Evolutionary conservation across 2,888 invertebrate genomes (phyloP).

Genomic region (Syrphus vitripennis): DNA sequence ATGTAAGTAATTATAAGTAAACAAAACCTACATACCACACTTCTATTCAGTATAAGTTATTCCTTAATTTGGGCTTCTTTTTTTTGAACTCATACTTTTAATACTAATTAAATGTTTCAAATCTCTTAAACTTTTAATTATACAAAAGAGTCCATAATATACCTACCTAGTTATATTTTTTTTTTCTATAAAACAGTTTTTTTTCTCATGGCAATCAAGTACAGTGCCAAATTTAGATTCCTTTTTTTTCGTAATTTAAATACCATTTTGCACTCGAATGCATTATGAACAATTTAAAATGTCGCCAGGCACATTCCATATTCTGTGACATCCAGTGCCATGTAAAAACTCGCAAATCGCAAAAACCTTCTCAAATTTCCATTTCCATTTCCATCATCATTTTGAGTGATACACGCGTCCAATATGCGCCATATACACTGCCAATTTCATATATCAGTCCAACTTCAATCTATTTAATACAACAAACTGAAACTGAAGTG

Average conservation of each 20-base stretch:
- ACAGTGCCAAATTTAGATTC: conserved; percentile 41
- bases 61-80: neutral
- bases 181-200: neutral
- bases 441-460: neutral
- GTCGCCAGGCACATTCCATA: conserved; percentile 65
- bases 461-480: neutral
- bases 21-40: too few species aligned
- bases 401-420: conserved; percentile 25
- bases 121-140: conserved; percentile 14
- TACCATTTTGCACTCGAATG: conserved; percentile 49
- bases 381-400: conserved; percentile 44
- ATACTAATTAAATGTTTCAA: neutral
- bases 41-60: too few species aligned
- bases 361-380: conserved; percentile 64
- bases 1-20: too few species aligned
- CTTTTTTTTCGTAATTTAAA: conserved; percentile 47
- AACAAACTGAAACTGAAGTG: neutral
- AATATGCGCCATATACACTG: neutral
- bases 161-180: neutral
- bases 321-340: conserved; percentile 60
- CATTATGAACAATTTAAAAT: conserved; percentile 54
- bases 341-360: conserved; percentile 16
- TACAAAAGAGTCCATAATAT: conserved; percentile 1
- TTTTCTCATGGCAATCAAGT: conserved; percentile 56
- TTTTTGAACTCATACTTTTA: neutral